Percentiles rank a stretch among this genome's conserved stretches.
Evolutionary conservation across 2,888 invertebrate genomes (phyloP).

Genomic region (Merodon equestris): DNA sequence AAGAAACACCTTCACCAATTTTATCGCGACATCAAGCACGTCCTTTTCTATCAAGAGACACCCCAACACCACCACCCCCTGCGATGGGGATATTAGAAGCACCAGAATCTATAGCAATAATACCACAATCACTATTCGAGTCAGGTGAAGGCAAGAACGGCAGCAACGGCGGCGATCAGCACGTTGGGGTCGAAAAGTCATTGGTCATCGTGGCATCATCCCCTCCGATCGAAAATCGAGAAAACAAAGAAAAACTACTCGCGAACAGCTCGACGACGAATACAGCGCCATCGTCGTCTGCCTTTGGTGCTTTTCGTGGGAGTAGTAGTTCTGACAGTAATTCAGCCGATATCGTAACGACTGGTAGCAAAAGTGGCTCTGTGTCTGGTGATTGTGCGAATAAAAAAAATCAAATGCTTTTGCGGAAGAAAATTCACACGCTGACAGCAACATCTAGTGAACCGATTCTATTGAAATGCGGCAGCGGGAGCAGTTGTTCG

Average conservation of each 20-base stretch:
- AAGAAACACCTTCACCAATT: no score
- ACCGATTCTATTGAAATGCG: conserved; percentile 54
- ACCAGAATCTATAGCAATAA: conserved; percentile 51
- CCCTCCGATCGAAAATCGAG: conserved; percentile 23
- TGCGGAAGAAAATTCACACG: conserved; percentile 39
- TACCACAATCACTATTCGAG: conserved; percentile 41
- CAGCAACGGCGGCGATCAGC: conserved; percentile 15
- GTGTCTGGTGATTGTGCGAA: not conserved
- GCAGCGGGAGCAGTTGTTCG: conserved; percentile 6
- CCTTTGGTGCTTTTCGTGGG: conserved; percentile 28
- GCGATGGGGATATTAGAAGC: conserved; percentile 32
- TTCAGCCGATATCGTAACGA: conserved; percentile 18
- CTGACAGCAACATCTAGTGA: conserved; percentile 53
- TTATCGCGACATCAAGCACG: no score
- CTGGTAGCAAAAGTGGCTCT: conserved; percentile 18
- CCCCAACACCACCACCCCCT: conserved; percentile 54
- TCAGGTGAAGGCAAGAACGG: conserved; percentile 13
- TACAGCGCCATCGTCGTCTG: not conserved
- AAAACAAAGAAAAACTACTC: conserved; percentile 52
- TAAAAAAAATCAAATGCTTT: conserved; percentile 32
- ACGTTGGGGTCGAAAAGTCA: conserved; percentile 71
- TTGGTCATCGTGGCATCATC: conserved; percentile 17
- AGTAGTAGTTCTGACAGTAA: conserved; percentile 30
- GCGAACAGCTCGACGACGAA: not conserved
- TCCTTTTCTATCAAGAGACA: not conserved